phyloP scores from a whole-genome alignment of 2,888 invertebrate species.

The Ormia ochracea region DNA sequence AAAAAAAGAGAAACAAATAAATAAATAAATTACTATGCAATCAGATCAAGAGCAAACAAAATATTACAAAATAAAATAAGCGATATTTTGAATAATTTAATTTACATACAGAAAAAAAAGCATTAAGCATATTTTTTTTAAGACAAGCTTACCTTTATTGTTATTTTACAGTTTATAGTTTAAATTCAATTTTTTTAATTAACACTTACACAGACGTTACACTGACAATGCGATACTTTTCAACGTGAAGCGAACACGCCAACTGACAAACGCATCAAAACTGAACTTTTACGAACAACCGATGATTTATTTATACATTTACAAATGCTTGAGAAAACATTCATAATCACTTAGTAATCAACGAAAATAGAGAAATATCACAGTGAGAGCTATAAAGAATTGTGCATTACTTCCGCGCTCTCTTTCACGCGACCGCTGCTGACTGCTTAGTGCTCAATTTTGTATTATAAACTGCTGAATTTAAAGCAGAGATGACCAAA shows the following conservation, averaged over 20 bases:
- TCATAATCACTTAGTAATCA: not conserved
- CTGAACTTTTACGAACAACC: slow-evolving; percentile 18
- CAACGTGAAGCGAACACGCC: not conserved
- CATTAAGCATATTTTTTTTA: not conserved
- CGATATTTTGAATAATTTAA: not conserved
- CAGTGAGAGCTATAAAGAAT: not conserved
- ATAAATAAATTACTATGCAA: not conserved
- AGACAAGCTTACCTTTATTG: not conserved
- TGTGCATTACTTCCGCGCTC: not conserved
- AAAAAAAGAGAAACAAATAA: not conserved
- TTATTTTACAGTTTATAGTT: not conserved
- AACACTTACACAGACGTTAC: slow-evolving; percentile 33
- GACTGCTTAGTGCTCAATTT: too few species aligned
- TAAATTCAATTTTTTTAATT: slow-evolving; percentile 26
- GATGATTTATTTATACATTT: slow-evolving; percentile 37
- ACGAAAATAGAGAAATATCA: slow-evolving; percentile 6
- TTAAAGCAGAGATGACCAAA: too few species aligned
- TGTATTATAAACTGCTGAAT: too few species aligned
- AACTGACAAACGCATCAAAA: slow-evolving; percentile 15
- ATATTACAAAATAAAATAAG: not conserved
- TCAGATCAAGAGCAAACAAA: slow-evolving; percentile 13
- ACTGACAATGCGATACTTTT: not conserved
- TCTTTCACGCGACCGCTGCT: not conserved
- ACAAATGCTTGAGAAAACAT: not conserved
- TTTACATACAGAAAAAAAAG: not conserved